Percentiles rank a stretch among this genome's conserved stretches.
These are phyloP conservation scores for Yponomeuta sedellus DNA, from an alignment of 2,888 invertebrate genomes.

Conservation along the genomic window DNA sequence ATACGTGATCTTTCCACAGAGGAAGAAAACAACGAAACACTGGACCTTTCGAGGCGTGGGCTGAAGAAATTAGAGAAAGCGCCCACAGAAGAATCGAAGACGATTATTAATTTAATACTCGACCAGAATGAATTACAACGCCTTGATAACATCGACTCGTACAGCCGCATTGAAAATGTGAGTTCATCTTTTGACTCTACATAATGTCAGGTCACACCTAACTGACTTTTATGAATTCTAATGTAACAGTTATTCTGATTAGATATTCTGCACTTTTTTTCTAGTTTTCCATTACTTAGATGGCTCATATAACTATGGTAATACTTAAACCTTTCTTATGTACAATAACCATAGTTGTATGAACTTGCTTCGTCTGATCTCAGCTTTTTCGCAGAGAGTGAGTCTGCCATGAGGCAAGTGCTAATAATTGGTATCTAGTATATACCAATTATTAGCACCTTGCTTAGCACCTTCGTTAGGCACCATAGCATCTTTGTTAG, in stretches of 20 bases:
- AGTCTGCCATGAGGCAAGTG: no score
- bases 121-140: conserved; percentile 93
- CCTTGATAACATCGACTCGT: conserved; percentile 91
- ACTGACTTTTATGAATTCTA: conserved; percentile 8
- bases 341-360: no score
- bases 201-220: background rate
- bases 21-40: conserved; percentile 61
- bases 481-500: no score
- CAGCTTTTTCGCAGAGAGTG: no score
- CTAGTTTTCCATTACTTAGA: background rate
- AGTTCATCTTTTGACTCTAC: conserved; percentile 24
- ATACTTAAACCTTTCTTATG: no score
- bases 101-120: conserved; percentile 82
- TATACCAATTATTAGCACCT: no score
- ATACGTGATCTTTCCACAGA: conserved; percentile 23
- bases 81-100: conserved; percentile 80
- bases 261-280: background rate
- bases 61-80: conserved; percentile 88
- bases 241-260: background rate
- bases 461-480: no score
- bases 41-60: conserved; percentile 87
- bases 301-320: background rate
- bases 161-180: conserved; percentile 86
- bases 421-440: no score
- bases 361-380: no score